These are phyloP conservation scores for Ornithorhynchus anatinus DNA, from an alignment of 2,113 vertebrate species.

Conservation along the genomic window DNA sequence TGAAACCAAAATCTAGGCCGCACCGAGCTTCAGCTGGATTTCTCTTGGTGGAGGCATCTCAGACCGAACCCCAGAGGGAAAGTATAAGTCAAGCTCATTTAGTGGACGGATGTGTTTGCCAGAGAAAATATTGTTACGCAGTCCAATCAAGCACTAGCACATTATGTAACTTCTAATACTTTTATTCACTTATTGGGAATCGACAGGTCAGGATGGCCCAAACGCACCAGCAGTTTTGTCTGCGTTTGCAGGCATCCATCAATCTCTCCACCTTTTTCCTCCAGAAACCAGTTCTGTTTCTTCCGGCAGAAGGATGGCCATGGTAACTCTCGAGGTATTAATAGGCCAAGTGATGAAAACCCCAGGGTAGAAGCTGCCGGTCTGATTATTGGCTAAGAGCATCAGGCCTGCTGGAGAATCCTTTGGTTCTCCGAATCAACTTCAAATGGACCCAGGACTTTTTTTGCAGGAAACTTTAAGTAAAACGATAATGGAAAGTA, in stretches of 20 bases:
- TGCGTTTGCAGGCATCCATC: not conserved
- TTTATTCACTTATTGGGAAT: not conserved
- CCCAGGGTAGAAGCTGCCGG: slow-evolving; percentile 43
- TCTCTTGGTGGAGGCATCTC: not conserved
- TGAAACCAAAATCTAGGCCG: not conserved
- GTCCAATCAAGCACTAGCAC: not conserved
- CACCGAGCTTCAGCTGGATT: not conserved
- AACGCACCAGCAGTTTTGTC: not conserved
- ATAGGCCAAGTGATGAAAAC: slow-evolving; percentile 57
- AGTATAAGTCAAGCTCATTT: not conserved
- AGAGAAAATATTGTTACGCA: not conserved
- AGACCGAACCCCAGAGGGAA: not conserved
- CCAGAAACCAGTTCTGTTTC: slow-evolving; percentile 7
- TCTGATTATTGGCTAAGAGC: slow-evolving; percentile 64
- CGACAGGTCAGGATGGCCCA: not conserved
- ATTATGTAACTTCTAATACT: not conserved
- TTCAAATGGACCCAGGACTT: slow-evolving; percentile 55
- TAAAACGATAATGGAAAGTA: slow-evolving; percentile 63
- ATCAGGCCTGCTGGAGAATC: slow-evolving; percentile 51
- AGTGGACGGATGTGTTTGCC: not conserved
- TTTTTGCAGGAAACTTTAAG: slow-evolving; percentile 71
- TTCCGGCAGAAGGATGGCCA: slow-evolving; percentile 3
- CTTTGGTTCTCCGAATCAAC: slow-evolving; percentile 66
- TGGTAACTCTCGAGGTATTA: slow-evolving; percentile 51
- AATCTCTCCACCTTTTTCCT: not conserved